These are phyloP conservation scores for Drosophila kurseongensis DNA, from an alignment of 1,140 invertebrate genomes.

Conservation along the genomic window DNA sequence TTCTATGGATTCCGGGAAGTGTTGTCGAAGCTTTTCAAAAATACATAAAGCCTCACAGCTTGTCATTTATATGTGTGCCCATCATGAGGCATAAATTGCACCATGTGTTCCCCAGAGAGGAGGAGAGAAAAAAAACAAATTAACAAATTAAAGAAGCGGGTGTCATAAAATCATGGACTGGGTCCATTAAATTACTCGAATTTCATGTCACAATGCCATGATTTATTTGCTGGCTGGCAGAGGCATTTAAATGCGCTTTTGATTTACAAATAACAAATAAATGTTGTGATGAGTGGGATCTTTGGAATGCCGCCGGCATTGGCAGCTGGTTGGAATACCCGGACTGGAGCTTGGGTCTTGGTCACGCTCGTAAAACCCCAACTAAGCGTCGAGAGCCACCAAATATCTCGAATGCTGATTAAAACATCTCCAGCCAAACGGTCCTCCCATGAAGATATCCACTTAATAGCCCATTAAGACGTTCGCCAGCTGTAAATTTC, in stretches of 20 bases:
- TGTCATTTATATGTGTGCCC: conserved; percentile 48
- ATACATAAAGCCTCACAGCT: conserved; percentile 54
- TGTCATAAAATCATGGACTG: conserved; percentile 66
- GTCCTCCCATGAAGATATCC: conserved; percentile 53
- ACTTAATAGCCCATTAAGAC: conserved; percentile 81
- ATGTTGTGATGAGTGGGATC: conserved; percentile 80
- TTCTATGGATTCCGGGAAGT: conserved; percentile 57
- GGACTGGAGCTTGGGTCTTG: conserved; percentile 41
- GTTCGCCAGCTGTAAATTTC: conserved; percentile 69
- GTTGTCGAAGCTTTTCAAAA: conserved; percentile 47
- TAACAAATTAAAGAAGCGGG: conserved; percentile 82
- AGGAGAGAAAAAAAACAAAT: conserved; percentile 59
- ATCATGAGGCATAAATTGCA: conserved; percentile 62
- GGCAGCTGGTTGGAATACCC: conserved; percentile 10
- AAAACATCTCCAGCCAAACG: conserved; percentile 53
- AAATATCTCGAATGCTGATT: conserved; percentile 62
- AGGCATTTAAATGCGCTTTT: conserved; percentile 77
- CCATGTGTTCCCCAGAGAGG: conserved; percentile 61
- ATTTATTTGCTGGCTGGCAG: conserved; percentile 61
- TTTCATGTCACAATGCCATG: conserved; percentile 75
- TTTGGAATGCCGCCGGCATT: conserved; percentile 75
- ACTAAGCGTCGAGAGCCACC: conserved; percentile 69
- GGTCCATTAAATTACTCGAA: conserved; percentile 66
- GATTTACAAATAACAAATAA: conserved; percentile 83
- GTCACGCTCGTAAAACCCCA: conserved; percentile 74